phyloP scores from a whole-genome alignment of 2,797 vertebrate genomes.

The Hippocampus kuda region DNA sequence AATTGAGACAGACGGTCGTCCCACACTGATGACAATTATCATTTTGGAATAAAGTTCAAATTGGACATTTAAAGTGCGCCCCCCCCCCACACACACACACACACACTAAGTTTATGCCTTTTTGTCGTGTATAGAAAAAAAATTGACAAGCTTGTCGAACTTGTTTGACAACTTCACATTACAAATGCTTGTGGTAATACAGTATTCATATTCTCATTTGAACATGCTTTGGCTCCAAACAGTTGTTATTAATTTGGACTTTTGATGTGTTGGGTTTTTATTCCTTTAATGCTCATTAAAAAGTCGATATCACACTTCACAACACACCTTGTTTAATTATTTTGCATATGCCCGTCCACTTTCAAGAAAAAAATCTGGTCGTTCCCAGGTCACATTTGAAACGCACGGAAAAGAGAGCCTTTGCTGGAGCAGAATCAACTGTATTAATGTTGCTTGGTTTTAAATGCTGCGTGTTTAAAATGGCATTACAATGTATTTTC shows the following conservation, averaged over 20 bases:
- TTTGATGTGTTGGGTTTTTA: background rate
- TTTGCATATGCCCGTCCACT: too few species aligned
- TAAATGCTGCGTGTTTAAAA: background rate
- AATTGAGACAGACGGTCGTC: too few species aligned
- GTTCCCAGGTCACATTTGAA: too few species aligned
- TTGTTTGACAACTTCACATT: background rate
- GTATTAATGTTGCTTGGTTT: background rate
- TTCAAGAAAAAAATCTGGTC: too few species aligned
- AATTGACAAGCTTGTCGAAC: background rate
- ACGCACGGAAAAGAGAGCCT: too few species aligned
- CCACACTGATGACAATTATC: background rate
- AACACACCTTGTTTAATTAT: background rate
- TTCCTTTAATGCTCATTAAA: background rate
- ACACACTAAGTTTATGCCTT: background rate
- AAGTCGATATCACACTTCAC: background rate
- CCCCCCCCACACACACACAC: too few species aligned
- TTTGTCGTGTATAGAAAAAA: background rate
- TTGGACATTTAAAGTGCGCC: background rate
- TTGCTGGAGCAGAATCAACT: background rate
- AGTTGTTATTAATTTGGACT: background rate
- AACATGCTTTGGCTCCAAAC: background rate
- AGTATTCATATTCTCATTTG: background rate
- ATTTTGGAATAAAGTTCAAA: background rate
- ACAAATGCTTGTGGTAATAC: background rate
- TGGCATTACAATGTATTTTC: background rate